phyloP scores from a whole-genome alignment of 1,140 invertebrate species.

The Diuraphis noxia region DNA sequence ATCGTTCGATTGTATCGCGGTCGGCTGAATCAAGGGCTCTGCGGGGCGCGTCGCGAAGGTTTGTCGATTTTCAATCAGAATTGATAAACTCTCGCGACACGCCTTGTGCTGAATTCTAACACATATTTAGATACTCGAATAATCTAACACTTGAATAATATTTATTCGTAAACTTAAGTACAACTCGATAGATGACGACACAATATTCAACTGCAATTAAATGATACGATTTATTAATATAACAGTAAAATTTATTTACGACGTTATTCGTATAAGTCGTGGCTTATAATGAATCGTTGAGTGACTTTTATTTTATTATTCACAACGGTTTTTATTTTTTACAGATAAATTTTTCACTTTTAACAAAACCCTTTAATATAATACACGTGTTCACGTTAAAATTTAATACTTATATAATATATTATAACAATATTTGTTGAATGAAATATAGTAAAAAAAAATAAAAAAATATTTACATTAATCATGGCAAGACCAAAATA shows the following conservation, averaged over 20 bases:
- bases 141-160: constrained; percentile 4
- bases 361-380: background rate
- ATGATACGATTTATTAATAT: background rate
- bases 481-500: background rate
- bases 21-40: background rate
- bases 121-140: background rate
- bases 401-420: too few species aligned
- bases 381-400: too few species aligned
- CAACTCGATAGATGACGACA: background rate
- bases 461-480: background rate
- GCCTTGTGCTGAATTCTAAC: background rate
- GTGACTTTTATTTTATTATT: too few species aligned
- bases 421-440: too few species aligned
- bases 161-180: background rate
- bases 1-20: background rate
- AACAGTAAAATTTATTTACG: background rate
- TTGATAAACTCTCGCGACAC: background rate
- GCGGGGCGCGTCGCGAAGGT: background rate
- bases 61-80: background rate
- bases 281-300: too few species aligned
- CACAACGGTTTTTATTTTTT: background rate
- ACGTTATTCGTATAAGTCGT: background rate
- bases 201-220: constrained; percentile 41
- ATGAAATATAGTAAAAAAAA: too few species aligned
- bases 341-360: background rate